Percentiles rank a stretch among this genome's conserved stretches.
These are phyloP conservation scores for Sarcophaga bullata DNA, from an alignment of 1,140 invertebrate species.

Conservation along the genomic window DNA sequence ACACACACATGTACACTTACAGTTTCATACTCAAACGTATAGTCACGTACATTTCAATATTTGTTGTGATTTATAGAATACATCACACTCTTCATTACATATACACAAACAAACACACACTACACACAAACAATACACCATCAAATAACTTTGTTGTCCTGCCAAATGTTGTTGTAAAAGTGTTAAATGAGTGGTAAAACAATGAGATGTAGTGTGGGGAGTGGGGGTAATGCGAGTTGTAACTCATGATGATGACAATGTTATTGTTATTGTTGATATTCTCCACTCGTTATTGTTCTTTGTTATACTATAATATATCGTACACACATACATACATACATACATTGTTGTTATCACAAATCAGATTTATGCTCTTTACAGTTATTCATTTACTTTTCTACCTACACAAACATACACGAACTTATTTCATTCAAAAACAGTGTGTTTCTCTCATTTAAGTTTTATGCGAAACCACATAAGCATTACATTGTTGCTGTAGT, in stretches of 20 bases:
- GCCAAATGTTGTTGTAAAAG: background rate
- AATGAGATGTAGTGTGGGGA: background rate
- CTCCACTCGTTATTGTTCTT: background rate
- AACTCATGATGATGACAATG: background rate
- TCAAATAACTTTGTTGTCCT: background rate
- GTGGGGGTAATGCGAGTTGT: background rate
- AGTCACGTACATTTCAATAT: background rate
- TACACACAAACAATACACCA: too few species aligned
- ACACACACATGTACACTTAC: background rate
- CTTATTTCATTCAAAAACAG: too few species aligned
- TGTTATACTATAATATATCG: background rate
- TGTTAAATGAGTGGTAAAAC: background rate
- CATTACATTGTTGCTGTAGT: background rate
- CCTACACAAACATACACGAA: too few species aligned
- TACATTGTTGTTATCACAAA: background rate
- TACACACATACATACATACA: too few species aligned
- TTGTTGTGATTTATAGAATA: background rate
- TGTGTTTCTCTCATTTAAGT: background rate
- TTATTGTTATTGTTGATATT: background rate
- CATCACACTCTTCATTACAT: too few species aligned
- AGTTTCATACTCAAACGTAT: background rate
- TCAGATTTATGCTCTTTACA: slow-evolving; percentile 3
- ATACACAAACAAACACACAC: too few species aligned
- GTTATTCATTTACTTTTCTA: background rate
- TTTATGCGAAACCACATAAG: background rate